Evolutionary conservation across 2,888 invertebrate species (phyloP).

Genomic region (Mongoloraphidia duomilia): DNA sequence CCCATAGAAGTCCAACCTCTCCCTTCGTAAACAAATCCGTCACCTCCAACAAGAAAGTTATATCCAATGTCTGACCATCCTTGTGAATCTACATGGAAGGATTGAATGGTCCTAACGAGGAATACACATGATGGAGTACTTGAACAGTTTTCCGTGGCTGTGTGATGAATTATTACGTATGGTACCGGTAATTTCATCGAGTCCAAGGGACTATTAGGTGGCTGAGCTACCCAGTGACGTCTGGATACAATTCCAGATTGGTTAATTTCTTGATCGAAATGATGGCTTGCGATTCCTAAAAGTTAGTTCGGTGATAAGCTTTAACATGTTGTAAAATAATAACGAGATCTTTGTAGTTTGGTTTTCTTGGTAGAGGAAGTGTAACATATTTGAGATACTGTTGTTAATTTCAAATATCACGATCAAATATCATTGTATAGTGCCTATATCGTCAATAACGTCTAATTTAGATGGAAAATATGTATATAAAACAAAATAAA

Average conservation of each 20-base stretch:
- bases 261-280: no score
- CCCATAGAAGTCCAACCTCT: conserved; percentile 56
- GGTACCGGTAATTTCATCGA: conserved; percentile 21
- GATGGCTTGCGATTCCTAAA: no score
- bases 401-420: no score
- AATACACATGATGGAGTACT: conserved; percentile 40
- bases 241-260: conserved; percentile 39
- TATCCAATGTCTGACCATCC: conserved; percentile 49
- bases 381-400: no score
- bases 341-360: no score
- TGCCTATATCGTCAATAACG: no score
- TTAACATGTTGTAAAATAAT: no score
- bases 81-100: conserved; percentile 43
- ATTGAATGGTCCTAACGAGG: conserved; percentile 42
- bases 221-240: conserved; percentile 47
- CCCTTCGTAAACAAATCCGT: conserved; percentile 58
- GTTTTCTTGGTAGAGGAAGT: no score
- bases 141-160: conserved; percentile 38
- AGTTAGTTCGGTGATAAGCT: no score
- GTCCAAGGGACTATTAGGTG: conserved; percentile 31
- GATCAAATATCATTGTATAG: no score
- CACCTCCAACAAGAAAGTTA: conserved; percentile 62
- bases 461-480: no score
- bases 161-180: conserved; percentile 40
- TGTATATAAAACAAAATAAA: no score